phyloP scores from a whole-genome alignment of 2,888 invertebrate genomes.

The Cactoblastis cactorum region DNA sequence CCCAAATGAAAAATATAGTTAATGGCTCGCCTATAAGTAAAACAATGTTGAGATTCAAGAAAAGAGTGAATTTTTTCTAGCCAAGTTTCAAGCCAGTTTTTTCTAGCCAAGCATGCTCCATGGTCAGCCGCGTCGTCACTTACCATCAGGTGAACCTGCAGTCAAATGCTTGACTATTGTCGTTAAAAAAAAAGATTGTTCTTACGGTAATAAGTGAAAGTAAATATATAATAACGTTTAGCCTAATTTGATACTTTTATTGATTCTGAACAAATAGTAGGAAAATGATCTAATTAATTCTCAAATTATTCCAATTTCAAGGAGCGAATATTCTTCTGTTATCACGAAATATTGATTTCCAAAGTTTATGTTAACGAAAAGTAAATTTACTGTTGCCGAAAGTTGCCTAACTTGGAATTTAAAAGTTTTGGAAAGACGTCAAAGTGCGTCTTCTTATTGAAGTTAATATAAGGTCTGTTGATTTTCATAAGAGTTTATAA shows the following conservation, averaged over 20 bases:
- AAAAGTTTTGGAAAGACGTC: constrained; percentile 11
- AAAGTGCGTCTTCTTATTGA: constrained; percentile 9
- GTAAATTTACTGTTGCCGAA: constrained; percentile 22
- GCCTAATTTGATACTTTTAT: neutral
- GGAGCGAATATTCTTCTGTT: constrained; percentile 19
- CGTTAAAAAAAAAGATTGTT: too few species aligned
- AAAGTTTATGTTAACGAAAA: constrained; percentile 27
- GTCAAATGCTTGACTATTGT: too few species aligned
- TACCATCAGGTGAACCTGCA: too few species aligned
- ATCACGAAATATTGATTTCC: constrained; percentile 31
- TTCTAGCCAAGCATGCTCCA: too few species aligned
- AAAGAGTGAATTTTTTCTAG: too few species aligned
- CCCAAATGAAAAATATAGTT: too few species aligned
- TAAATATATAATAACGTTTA: neutral
- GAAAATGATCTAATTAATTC: constrained; percentile 1
- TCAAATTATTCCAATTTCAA: neutral
- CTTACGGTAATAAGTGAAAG: neutral
- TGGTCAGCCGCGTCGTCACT: too few species aligned
- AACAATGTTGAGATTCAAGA: too few species aligned
- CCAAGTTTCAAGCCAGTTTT: too few species aligned
- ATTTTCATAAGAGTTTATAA: constrained; percentile 9
- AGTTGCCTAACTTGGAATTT: constrained; percentile 17
- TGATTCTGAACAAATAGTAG: too few species aligned
- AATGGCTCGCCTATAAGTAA: too few species aligned
- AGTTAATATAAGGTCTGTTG: constrained; percentile 15